phyloP scores from a whole-genome alignment of 37 sponge, comb jelly and placozoan genomes.

The Aphrocallistes beatrix region DNA sequence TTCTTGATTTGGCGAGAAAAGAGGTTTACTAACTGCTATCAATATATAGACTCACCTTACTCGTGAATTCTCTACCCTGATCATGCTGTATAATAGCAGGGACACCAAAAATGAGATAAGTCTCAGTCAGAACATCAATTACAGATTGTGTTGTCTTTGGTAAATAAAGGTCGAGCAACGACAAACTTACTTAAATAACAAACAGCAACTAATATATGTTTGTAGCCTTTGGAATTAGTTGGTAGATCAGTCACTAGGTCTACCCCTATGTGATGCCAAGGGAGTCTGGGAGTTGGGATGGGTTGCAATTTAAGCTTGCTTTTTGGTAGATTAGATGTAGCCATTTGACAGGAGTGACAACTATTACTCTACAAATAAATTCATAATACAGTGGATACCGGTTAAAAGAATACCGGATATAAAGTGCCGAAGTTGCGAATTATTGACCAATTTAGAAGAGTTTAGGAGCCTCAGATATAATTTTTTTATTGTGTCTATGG shows the following conservation, averaged over 20 bases:
- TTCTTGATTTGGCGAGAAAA: no score
- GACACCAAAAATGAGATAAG: conserved; percentile 13
- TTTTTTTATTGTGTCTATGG: no score
- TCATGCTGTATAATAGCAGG: conserved; percentile 9
- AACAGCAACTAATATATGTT: not conserved
- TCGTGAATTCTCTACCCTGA: conserved; percentile 11
- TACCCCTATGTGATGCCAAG: conserved; percentile 12
- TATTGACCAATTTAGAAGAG: no score
- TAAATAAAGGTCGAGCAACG: conserved; percentile 13
- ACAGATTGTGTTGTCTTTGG: not conserved
- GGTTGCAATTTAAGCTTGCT: not conserved
- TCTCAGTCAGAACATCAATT: not conserved
- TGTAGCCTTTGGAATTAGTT: not conserved
- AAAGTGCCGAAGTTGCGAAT: no score
- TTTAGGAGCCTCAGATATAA: no score
- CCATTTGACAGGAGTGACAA: not conserved
- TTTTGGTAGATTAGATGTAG: not conserved
- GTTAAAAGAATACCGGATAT: no score
- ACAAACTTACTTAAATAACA: conserved; percentile 15
- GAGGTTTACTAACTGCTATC: not conserved
- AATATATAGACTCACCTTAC: not conserved
- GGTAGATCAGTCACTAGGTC: no score
- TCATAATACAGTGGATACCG: no score
- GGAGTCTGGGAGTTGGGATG: not conserved
- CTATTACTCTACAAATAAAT: not conserved